Conservation (phyloP, 2,797 vertebrate species). For the Zalophus californianus region DNA sequence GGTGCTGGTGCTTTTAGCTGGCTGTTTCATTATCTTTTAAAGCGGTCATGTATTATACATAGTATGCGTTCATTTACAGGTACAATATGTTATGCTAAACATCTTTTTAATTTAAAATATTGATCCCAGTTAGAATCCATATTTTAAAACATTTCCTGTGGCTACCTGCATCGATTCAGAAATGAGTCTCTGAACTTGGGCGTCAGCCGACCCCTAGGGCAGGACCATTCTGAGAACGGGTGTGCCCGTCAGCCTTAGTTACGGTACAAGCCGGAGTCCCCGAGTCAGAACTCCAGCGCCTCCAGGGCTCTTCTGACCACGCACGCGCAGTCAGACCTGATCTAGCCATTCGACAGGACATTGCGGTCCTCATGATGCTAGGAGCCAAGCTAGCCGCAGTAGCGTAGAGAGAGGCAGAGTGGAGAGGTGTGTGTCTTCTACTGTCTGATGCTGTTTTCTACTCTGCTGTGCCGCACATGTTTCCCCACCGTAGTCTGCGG, state of each 20-base stretch:
- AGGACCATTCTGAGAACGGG: not conserved
- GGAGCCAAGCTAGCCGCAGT: not conserved
- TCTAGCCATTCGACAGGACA: not conserved
- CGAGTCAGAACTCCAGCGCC: not conserved
- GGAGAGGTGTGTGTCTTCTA: not conserved
- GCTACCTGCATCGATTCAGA: not conserved
- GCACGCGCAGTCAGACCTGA: not conserved
- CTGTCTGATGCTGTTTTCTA: not conserved
- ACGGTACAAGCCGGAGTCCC: not conserved
- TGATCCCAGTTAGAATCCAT: not conserved
- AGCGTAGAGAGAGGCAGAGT: too few relatives aligned
- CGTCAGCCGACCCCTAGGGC: not conserved
- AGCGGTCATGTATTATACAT: not conserved
- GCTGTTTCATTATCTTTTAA: slow-evolving; percentile 9
- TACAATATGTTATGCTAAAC: not conserved
- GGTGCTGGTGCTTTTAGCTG: not conserved
- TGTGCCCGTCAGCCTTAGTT: not conserved
- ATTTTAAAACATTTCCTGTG: slow-evolving; percentile 21
- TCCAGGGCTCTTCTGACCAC: not conserved
- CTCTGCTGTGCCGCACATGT: not conserved
- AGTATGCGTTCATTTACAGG: not conserved
- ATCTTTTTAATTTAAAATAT: slow-evolving; percentile 36
- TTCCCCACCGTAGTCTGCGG: not conserved
- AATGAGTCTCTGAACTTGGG: not conserved
- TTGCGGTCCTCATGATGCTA: not conserved